Conservation (phyloP, 2,888 invertebrate species). For the Schizaphis graminum region DNA sequence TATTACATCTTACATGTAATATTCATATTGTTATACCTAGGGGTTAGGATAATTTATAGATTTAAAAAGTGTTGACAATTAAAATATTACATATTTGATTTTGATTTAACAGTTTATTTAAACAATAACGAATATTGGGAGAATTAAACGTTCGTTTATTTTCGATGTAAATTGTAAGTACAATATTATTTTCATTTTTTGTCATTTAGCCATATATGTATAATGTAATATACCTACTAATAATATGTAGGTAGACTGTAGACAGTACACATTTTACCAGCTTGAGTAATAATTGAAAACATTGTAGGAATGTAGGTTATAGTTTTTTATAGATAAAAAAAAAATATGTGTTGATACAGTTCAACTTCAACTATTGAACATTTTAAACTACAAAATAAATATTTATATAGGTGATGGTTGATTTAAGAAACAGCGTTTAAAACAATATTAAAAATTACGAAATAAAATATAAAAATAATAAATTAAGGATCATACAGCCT, state of each 20-base stretch:
- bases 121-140: not conserved
- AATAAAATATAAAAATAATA: not conserved
- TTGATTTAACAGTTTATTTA: not conserved
- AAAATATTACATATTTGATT: not conserved
- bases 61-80: not conserved
- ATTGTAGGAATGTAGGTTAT: too few species aligned
- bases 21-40: not conserved
- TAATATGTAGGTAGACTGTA: not conserved
- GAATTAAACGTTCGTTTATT: not conserved
- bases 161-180: not conserved
- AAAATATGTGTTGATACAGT: not conserved
- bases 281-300: not conserved
- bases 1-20: not conserved
- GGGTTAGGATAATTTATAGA: not conserved
- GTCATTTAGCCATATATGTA: not conserved
- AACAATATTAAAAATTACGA: not conserved
- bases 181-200: not conserved
- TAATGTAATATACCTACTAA: too few species aligned
- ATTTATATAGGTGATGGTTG: not conserved
- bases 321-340: not conserved
- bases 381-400: not conserved
- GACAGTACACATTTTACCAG: not conserved
- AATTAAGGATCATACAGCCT: not conserved
- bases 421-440: not conserved
- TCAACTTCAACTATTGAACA: not conserved